A percentile compares a stretch with the other conserved stretches of the same genome.
Evolutionary conservation across 1,140 invertebrate genomes (phyloP).

Genomic region (Cyrtorhinus lividipennis): DNA sequence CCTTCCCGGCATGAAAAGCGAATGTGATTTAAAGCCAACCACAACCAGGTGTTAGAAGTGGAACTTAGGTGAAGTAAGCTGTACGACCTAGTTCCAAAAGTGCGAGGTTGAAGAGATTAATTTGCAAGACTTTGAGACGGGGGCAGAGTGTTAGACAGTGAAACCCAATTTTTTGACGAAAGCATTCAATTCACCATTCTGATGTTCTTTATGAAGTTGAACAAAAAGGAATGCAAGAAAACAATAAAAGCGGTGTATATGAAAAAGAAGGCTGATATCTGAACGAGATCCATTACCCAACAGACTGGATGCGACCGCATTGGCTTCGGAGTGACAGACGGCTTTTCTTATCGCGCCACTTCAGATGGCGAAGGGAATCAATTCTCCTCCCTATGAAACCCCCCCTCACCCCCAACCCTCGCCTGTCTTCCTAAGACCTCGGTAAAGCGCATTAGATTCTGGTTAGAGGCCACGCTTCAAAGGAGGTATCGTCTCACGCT

Average conservation of each 20-base stretch:
- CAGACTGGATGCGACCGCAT: slow-evolving; percentile 4
- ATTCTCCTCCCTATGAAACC: background rate
- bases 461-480: background rate
- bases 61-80: too few species aligned
- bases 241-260: too few species aligned
- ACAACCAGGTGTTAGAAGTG: background rate
- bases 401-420: background rate
- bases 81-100: too few species aligned
- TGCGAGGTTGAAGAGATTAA: too few species aligned
- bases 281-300: background rate
- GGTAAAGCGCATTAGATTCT: background rate
- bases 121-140: too few species aligned
- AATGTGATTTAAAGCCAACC: background rate
- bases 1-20: background rate
- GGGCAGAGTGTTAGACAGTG: too few species aligned
- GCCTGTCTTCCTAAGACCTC: background rate
- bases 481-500: background rate
- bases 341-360: background rate
- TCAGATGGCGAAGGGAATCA: slow-evolving; percentile 5
- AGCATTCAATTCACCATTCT: too few species aligned
- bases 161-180: too few species aligned
- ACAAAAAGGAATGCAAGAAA: too few species aligned
- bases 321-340: slow-evolving; percentile 5
- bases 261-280: too few species aligned
- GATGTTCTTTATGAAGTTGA: too few species aligned